Percentiles rank a stretch among this genome's conserved stretches.
Conservation (phyloP, 2,888 invertebrate genomes). For the Tachina fera region DNA sequence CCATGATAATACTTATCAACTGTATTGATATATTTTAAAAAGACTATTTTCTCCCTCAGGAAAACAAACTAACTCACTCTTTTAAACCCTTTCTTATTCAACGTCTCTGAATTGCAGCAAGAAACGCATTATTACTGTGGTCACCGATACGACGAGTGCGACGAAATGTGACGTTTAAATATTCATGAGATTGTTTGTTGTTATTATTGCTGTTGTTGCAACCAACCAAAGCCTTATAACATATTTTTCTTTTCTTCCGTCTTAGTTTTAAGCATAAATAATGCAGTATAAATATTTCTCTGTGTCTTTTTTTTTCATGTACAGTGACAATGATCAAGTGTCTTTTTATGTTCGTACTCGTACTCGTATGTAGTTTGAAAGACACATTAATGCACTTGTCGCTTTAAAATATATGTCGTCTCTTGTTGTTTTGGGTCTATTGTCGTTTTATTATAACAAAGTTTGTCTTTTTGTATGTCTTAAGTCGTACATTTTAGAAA, state of each 20-base stretch:
- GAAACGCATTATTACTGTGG: slow-evolving; percentile 78
- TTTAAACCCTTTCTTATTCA: background rate
- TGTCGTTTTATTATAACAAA: slow-evolving; percentile 56
- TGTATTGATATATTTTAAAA: no score
- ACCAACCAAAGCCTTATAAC: slow-evolving; percentile 51
- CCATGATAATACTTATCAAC: no score
- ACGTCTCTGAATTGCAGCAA: slow-evolving; percentile 40
- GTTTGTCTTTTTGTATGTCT: slow-evolving; percentile 15
- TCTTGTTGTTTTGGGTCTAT: slow-evolving; percentile 51
- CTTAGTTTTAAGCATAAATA: background rate
- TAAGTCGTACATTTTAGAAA: slow-evolving; percentile 47
- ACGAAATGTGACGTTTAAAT: slow-evolving; percentile 82
- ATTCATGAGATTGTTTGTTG: slow-evolving; percentile 77
- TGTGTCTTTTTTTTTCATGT: slow-evolving; percentile 17
- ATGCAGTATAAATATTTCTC: slow-evolving; percentile 32
- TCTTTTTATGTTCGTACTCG: slow-evolving; percentile 43
- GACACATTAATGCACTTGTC: slow-evolving; percentile 72
- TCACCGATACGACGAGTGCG: slow-evolving; percentile 80
- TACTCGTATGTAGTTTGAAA: slow-evolving; percentile 41
- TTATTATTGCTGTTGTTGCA: slow-evolving; percentile 17
- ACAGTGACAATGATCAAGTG: slow-evolving; percentile 67
- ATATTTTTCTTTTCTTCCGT: slow-evolving; percentile 45
- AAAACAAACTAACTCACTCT: slow-evolving; percentile 49
- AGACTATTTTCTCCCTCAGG: no score
- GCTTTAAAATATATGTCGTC: slow-evolving; percentile 64